phyloP scores from a whole-genome alignment of 2,113 vertebrate species.

The Nesoenas mayeri region DNA sequence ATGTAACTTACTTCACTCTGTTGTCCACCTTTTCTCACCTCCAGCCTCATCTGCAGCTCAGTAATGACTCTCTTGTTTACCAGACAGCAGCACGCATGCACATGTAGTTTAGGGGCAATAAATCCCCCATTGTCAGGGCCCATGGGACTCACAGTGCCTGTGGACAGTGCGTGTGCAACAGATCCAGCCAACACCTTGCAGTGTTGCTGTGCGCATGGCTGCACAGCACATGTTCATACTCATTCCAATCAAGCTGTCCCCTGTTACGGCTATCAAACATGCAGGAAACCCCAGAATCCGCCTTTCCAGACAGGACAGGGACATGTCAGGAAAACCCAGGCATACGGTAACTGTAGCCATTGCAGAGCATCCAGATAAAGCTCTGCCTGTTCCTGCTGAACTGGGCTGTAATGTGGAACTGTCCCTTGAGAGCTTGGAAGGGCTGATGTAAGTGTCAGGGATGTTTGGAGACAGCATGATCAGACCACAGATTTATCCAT shows the following conservation, averaged over 20 bases:
- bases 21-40: neutral
- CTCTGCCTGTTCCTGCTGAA: constrained; percentile 12
- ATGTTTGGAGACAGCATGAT: constrained; percentile 42
- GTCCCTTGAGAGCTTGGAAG: constrained; percentile 33
- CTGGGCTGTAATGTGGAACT: constrained; percentile 1
- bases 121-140: neutral
- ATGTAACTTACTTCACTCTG: neutral
- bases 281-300: neutral
- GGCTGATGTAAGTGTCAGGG: constrained; percentile 64
- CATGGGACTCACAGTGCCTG: neutral
- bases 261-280: neutral
- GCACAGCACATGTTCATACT: neutral
- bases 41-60: neutral
- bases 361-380: constrained; percentile 46
- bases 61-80: neutral
- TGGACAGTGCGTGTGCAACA: neutral
- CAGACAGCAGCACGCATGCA: neutral
- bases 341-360: neutral
- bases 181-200: neutral
- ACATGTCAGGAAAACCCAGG: constrained; percentile 13
- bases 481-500: constrained; percentile 57
- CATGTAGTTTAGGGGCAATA: neutral
- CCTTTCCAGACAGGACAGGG: neutral
- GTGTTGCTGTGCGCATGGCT: neutral
- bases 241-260: neutral